phyloP scores from a whole-genome alignment of 2,797 vertebrate species.

The Anolis apletophallus region DNA sequence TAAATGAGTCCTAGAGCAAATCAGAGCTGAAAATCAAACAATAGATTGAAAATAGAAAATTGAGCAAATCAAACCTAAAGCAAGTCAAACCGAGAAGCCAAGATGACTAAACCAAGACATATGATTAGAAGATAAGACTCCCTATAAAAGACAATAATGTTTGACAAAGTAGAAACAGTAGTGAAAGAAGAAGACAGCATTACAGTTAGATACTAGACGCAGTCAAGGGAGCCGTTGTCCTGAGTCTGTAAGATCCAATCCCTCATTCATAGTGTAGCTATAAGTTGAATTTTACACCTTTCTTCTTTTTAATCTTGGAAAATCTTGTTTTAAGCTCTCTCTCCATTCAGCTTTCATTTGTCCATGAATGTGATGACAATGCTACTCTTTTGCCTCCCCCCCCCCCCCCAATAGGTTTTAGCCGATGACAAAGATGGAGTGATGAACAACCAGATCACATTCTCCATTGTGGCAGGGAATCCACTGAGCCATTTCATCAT shows the following conservation, averaged over 20 bases:
- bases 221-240: neutral
- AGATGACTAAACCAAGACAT: no score
- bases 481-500: slow-evolving; percentile 87
- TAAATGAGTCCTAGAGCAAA: no score
- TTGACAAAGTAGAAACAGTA: no score
- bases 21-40: no score
- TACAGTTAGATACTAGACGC: neutral
- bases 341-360: neutral
- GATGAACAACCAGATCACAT: slow-evolving; percentile 88
- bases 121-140: no score
- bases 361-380: neutral
- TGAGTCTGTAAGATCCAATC: no score
- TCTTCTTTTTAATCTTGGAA: neutral
- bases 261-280: no score
- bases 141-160: no score
- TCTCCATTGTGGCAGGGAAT: slow-evolving; percentile 90
- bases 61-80: no score
- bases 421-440: slow-evolving; percentile 90
- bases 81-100: no score
- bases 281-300: neutral
- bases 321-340: neutral
- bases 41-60: no score
- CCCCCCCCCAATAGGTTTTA: slow-evolving; percentile 85
- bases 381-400: neutral
- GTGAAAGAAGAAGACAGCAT: no score